Conservation (phyloP, 2,113 vertebrate species). For the Lycocorax pyrrhopterus region DNA sequence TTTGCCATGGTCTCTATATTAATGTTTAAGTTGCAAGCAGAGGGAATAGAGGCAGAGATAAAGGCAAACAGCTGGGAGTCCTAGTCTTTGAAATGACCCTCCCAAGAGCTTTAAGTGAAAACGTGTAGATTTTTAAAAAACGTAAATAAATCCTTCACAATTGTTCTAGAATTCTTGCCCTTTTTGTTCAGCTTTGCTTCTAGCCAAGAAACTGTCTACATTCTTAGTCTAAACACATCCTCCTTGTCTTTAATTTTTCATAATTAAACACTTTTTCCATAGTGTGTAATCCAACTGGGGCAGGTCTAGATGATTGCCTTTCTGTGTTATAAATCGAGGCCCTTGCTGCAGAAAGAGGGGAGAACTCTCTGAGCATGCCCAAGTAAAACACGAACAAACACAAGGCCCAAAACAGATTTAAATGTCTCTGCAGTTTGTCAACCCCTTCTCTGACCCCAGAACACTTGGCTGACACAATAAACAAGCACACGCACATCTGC, state of each 20-base stretch:
- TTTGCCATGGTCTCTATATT: constrained; percentile 19
- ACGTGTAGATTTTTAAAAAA: constrained; percentile 42
- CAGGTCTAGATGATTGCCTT: constrained; percentile 56
- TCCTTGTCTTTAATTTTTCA: constrained; percentile 67
- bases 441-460: background rate
- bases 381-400: background rate
- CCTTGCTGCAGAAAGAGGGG: constrained; percentile 23
- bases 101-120: constrained; percentile 56
- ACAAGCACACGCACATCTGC: fast-evolving
- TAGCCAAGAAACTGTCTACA: constrained; percentile 54
- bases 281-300: constrained; percentile 38
- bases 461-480: background rate
- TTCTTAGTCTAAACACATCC: constrained; percentile 64
- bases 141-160: constrained; percentile 42
- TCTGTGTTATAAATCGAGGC: constrained; percentile 53
- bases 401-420: background rate
- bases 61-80: constrained; percentile 9
- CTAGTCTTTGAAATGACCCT: constrained; percentile 51
- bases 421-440: background rate
- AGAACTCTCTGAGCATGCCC: background rate
- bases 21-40: background rate
- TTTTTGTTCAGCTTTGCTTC: constrained; percentile 21
- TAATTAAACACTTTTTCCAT: constrained; percentile 67
- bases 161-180: background rate
- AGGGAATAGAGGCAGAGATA: constrained; percentile 15